Percentiles rank a stretch among this genome's conserved stretches.
Conservation (phyloP, 2,113 vertebrate genomes). For the Sorex araneus region DNA sequence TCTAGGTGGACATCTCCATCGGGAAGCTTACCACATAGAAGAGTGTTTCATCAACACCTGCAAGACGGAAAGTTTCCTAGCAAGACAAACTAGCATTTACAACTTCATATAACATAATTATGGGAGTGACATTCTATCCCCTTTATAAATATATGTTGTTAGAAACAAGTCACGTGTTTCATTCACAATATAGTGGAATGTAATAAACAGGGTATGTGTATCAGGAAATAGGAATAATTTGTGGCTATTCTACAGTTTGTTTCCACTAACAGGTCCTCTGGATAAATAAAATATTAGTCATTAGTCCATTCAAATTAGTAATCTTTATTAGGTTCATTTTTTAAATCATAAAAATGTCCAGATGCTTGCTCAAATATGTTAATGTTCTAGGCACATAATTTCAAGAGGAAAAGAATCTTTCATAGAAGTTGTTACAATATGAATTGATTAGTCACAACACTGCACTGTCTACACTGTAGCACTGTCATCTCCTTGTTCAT, state of each 20-base stretch:
- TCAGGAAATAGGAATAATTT: background rate
- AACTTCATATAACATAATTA: background rate
- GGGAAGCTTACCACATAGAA: background rate
- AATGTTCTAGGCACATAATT: background rate
- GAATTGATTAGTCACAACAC: background rate
- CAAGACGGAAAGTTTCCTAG: background rate
- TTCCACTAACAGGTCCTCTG: background rate
- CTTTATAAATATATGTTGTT: background rate
- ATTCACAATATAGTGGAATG: background rate
- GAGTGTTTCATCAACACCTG: slow-evolving; percentile 28
- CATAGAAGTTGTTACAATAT: background rate
- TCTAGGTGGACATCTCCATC: background rate
- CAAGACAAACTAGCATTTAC: background rate
- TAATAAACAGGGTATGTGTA: background rate
- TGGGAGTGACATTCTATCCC: background rate
- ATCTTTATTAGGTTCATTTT: slow-evolving; percentile 5
- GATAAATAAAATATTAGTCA: background rate
- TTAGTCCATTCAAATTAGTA: background rate
- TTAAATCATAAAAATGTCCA: slow-evolving; percentile 28
- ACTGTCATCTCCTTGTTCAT: no score
- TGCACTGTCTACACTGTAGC: no score
- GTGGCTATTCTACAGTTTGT: background rate
- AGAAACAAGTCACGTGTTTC: slow-evolving; percentile 6
- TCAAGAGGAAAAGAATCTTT: slow-evolving; percentile 11
- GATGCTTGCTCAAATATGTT: slow-evolving; percentile 15